Base-by-base conservation (phyloP, 2,797 vertebrate species). In the Hafferia zeledoni region DNA sequence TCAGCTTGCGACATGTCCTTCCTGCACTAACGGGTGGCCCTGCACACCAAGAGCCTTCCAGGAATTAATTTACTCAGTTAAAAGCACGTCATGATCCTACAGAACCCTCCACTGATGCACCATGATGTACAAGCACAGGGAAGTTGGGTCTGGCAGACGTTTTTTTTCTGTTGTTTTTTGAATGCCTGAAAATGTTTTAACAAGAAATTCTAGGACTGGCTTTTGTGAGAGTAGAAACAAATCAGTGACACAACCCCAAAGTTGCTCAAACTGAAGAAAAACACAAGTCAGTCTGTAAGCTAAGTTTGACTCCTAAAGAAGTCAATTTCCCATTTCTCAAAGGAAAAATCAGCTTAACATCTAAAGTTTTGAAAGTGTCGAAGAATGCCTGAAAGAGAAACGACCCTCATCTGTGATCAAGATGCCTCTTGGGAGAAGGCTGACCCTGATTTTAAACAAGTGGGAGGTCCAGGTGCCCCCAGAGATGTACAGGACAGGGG, bases 141-240 rank as follows among this genome's bases (percentile, higher is more conserved):
- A 23, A 72, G 17, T 4, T 1, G 16, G 8, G n/a, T 6, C 41
- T 6, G 23, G 31, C 31, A 68, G 6, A 2, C 0, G 17, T 2
- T 6, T 19, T 53, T 31, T 31, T 18, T 1, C 4, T 30, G 17
- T 43, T 43, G 41, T 55, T 30, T 7, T 2, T 20, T 16, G 3
- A 61, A 74, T 2, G 4, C 17, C 68, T 52, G 20, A 37, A 44
- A 15, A 9, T 8, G 13, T 41, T 83, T 57, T 13, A 46, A 4
- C 1, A 2, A 8, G 30, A 75, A 90, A 33, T 22, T 17, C 39
- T 30, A 13, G 1, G 11, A 23, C 22, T 11, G 5, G 3, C 70
- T 56, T 31, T 46, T 37, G 25, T 18, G 25, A 83, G 31, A 1
- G 1, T 4, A 59, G 22, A 31, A 89, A 69, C 6, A 57, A 76